Evolutionary conservation across 2,797 vertebrate genomes (phyloP).

Genomic region (Spinus pinus): DNA sequence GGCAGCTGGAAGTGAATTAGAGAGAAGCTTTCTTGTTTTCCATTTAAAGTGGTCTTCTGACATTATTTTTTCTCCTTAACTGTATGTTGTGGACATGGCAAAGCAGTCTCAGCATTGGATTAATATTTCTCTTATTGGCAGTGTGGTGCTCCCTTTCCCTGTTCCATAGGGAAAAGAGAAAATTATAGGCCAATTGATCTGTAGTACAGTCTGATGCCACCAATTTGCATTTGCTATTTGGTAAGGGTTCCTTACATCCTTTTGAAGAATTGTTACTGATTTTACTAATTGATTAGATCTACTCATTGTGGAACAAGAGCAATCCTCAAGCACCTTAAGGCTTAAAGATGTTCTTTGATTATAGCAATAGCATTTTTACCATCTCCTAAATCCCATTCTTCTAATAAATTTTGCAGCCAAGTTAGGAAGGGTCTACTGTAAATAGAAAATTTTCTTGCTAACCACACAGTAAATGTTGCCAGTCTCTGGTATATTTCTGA

Average conservation of each 20-base stretch:
- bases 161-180: not conserved
- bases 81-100: not conserved
- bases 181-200: not conserved
- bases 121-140: not conserved
- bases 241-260: not conserved
- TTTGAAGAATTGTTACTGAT: not conserved
- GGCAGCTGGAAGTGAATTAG: not conserved
- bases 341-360: not conserved
- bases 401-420: not conserved
- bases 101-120: not conserved
- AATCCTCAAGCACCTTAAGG: not conserved
- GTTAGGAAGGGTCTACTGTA: not conserved
- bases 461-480: not conserved
- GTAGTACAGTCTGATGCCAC: not conserved
- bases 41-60: not conserved
- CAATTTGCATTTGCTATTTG: not conserved
- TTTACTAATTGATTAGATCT: not conserved
- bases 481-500: not conserved
- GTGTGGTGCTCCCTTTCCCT: not conserved
- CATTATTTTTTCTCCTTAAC: not conserved
- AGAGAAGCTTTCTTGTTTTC: not conserved
- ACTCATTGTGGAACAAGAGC: not conserved
- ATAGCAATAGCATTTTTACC: not conserved
- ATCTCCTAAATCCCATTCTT: not conserved
- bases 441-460: not conserved